phyloP scores from a whole-genome alignment of 2,113 vertebrate species.

The Thunnus maccoyii region DNA sequence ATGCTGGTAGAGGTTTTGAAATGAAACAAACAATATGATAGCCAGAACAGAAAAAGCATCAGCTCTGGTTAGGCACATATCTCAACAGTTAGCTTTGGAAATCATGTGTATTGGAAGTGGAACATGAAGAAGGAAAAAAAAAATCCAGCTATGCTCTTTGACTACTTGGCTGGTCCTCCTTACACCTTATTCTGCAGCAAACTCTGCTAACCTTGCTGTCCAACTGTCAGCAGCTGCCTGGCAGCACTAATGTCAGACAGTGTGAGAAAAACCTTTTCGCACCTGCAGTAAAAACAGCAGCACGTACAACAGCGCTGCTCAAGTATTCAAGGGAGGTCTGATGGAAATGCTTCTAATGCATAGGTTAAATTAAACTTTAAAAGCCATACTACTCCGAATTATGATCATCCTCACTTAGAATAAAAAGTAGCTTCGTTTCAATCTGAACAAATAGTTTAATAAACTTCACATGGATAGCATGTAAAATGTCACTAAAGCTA shows the following conservation, averaged over 20 bases:
- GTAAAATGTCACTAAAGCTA: neutral
- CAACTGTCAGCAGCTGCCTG: slow-evolving; percentile 2
- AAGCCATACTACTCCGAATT: neutral
- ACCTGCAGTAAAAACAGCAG: neutral
- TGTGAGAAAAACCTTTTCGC: neutral
- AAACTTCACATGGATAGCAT: neutral
- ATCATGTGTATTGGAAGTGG: neutral
- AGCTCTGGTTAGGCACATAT: neutral
- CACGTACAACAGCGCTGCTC: too few species aligned
- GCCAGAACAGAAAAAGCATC: neutral
- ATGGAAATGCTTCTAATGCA: neutral
- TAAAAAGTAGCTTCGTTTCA: neutral
- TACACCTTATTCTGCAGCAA: neutral
- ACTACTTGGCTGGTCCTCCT: neutral
- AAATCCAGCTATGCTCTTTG: neutral
- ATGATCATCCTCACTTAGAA: too few species aligned
- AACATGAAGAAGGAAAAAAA: neutral
- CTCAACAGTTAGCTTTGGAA: neutral
- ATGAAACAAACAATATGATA: slow-evolving; percentile 5
- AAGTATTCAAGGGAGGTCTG: neutral
- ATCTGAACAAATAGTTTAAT: neutral
- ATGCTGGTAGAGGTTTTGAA: neutral
- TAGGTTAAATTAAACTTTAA: neutral
- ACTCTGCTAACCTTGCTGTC: slow-evolving; percentile 19
- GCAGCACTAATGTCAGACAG: neutral